Percentiles rank a stretch among this genome's conserved stretches.
Evolutionary conservation across 1,140 invertebrate species (phyloP).

Genomic region (Drosophila pachea): DNA sequence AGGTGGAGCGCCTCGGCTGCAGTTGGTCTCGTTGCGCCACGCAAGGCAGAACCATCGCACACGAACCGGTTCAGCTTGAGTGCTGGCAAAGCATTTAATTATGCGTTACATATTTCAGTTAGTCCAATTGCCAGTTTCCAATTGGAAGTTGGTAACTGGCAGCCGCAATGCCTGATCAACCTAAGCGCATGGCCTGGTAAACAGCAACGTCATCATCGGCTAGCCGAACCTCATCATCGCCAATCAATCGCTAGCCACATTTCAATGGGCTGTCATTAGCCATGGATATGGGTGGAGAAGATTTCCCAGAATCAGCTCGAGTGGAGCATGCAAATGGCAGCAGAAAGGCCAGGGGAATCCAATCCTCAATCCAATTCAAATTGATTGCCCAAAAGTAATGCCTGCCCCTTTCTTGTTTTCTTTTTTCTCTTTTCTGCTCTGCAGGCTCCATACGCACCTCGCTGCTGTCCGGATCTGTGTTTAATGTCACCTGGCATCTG

Average conservation of each 20-base stretch:
- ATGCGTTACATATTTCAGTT: constrained; percentile 35
- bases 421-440: constrained; percentile 60
- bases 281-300: neutral
- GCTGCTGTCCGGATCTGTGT: constrained; percentile 88
- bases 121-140: constrained; percentile 18
- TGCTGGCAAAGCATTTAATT: constrained; percentile 44
- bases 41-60: constrained; percentile 50
- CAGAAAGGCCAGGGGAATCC: neutral
- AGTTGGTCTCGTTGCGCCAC: constrained; percentile 18
- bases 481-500: constrained; percentile 96
- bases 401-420: too few species aligned
- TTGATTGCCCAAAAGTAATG: neutral
- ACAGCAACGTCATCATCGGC: constrained; percentile 6
- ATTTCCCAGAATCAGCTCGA: neutral
- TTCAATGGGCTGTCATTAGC: constrained; percentile 1
- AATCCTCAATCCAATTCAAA: neutral
- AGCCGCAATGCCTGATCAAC: constrained; percentile 25
- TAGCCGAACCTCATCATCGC: neutral
- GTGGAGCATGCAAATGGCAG: neutral
- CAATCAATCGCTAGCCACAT: constrained; percentile 4
- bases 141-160: neutral
- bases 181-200: constrained; percentile 31
- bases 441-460: constrained; percentile 89
- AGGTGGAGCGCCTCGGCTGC: constrained; percentile 8
- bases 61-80: constrained; percentile 39